Evolutionary conservation across 1,140 invertebrate genomes (phyloP).

Genomic region (Harlomillsia oculata): DNA sequence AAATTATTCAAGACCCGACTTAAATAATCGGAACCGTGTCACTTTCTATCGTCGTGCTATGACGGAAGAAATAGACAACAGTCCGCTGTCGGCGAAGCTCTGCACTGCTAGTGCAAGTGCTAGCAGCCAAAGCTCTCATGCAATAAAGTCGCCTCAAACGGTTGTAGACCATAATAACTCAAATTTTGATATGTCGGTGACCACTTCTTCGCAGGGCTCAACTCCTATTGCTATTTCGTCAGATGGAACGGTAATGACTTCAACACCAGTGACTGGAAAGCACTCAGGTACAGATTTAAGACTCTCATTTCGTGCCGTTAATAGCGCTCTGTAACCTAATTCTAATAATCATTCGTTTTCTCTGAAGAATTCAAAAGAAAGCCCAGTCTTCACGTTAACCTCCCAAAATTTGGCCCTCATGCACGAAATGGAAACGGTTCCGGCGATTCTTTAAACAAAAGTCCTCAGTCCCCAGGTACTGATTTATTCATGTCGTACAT

Average conservation of each 20-base stretch:
- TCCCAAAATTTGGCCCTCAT: constrained; percentile 30
- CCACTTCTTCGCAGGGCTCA: neutral
- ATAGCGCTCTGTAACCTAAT: neutral
- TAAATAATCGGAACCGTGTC: too few species aligned
- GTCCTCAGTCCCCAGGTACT: constrained; percentile 36
- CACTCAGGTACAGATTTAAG: constrained; percentile 5
- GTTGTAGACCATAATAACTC: constrained; percentile 1
- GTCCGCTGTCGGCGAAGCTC: constrained; percentile 6
- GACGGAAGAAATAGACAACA: constrained; percentile 16
- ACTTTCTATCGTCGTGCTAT: too few species aligned
- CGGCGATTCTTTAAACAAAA: constrained; percentile 37
- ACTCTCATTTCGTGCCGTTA: neutral
- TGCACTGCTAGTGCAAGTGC: constrained; percentile 12
- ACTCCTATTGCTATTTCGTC: constrained; percentile 1
- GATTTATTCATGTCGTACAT: neutral
- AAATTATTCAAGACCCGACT: too few species aligned
- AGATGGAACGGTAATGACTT: too few species aligned
- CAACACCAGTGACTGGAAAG: too few species aligned
- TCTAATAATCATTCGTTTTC: constrained; percentile 7
- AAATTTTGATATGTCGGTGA: constrained; percentile 1
- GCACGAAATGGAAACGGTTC: constrained; percentile 36
- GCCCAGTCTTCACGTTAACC: constrained; percentile 31
- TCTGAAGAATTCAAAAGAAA: constrained; percentile 29
- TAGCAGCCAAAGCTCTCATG: constrained; percentile 14
- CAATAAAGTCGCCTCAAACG: constrained; percentile 10